A percentile compares a stretch with the other conserved stretches of the same genome.
Conservation (phyloP, 2,113 vertebrate genomes). For the Callithrix jacchus region DNA sequence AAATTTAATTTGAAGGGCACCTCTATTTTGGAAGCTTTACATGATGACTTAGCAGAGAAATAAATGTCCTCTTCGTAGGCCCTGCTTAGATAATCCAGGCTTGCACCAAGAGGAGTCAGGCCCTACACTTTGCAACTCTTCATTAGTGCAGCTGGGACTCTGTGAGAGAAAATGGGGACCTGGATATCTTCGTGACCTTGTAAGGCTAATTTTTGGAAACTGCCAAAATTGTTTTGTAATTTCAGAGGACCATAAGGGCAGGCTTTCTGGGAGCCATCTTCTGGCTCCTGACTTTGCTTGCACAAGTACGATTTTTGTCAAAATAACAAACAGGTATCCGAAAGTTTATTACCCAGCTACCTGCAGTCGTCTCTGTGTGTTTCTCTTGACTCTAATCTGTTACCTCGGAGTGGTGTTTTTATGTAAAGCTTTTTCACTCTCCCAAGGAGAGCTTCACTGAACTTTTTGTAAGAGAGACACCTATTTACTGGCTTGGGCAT, state of each 20-base stretch:
- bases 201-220: constrained; percentile 26
- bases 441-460: neutral
- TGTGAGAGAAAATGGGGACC: neutral
- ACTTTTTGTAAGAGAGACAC: constrained; percentile 1
- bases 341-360: neutral
- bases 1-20: constrained; percentile 71
- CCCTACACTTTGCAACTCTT: neutral
- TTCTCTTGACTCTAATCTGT: neutral
- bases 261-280: neutral
- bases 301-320: constrained; percentile 40
- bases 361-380: neutral
- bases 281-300: constrained; percentile 44
- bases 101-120: neutral
- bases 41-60: constrained; percentile 74
- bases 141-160: neutral
- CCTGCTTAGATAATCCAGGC: constrained; percentile 54
- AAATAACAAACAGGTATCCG: constrained; percentile 9
- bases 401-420: neutral
- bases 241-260: neutral
- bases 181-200: neutral
- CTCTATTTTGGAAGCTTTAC: constrained; percentile 69
- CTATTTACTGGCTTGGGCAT: neutral
- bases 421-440: neutral
- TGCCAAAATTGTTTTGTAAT: neutral
- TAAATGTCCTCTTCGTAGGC: constrained; percentile 54